Evolutionary conservation across 1,140 invertebrate genomes (phyloP).

Genomic region (Xylocopa sonorina): DNA sequence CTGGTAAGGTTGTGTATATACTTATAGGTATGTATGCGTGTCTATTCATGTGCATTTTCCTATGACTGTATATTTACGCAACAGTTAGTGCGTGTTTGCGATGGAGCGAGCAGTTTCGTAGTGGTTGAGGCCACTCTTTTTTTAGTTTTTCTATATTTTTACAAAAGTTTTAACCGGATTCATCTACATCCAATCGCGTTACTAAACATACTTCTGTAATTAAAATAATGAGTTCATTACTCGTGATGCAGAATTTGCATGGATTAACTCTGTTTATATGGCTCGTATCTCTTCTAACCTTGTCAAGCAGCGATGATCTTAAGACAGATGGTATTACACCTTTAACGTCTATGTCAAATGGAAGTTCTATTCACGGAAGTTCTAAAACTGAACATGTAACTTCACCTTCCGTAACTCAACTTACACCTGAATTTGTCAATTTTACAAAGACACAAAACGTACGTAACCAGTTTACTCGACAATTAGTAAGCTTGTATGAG

Average conservation of each 20-base stretch:
- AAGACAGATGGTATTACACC: constrained; percentile 37
- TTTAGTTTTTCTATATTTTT: constrained; percentile 67
- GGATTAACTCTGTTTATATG: constrained; percentile 49
- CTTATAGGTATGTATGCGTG: neutral
- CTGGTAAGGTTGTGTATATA: neutral
- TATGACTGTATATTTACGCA: constrained; percentile 26
- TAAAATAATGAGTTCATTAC: constrained; percentile 4
- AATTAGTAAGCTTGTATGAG: neutral
- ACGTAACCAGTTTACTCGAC: constrained; percentile 8
- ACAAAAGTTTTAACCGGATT: constrained; percentile 39
- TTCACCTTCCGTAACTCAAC: neutral
- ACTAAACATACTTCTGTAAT: constrained; percentile 3
- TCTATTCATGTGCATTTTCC: too few relatives aligned
- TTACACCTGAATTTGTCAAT: neutral
- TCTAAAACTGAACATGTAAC: neutral
- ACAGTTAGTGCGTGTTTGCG: constrained; percentile 44
- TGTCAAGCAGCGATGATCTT: constrained; percentile 46
- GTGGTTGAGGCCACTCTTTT: constrained; percentile 63
- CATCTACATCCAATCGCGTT: neutral
- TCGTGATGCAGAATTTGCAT: constrained; percentile 40
- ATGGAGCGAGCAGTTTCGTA: constrained; percentile 52
- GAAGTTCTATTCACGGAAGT: neutral
- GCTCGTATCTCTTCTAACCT: constrained; percentile 63
- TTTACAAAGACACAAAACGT: constrained; percentile 13
- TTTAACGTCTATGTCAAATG: neutral